Base-by-base conservation (phyloP, 2,113 vertebrate genomes). In the Nothobranchius kuhntae region DNA sequence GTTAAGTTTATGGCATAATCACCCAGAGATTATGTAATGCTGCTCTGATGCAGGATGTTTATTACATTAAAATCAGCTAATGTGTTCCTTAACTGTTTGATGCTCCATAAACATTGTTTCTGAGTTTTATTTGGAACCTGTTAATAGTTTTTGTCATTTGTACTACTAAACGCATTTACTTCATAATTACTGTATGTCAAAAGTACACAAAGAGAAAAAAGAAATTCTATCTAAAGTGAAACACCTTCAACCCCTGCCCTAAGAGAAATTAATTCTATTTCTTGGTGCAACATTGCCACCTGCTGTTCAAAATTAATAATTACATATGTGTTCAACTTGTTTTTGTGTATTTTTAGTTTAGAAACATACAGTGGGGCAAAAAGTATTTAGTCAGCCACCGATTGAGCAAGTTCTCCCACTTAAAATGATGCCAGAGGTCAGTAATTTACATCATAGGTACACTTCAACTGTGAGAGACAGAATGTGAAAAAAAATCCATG, bases 221-320 rank as follows among this genome's bases (percentile, higher is more conserved):
- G 15, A 13, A 2, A 45, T 12, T 48, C 9, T 5, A 1, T n/a
- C n/a, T 35, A 9, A 30, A 61, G 38, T 53, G 4, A 54, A 3
- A 26, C 4, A 1, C 26, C 3, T 13, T 35, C 0, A 53, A 8
- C 9, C 21, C 7, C 35, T 51, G 13, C 10, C 36, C 8, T 11
- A 30, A 30, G 3, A 26, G 4, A 0, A 13, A n/a, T 2, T 9
- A 11, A 3, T 4, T n/a, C 3, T 63, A 26, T 65, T 67, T 6
- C n/a, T 55, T 81, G 44, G 68, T 83, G 45, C 63, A 67, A 54
- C 68, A 83, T 5, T 77, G 84, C 77, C 87, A 88, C 74, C 88
- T 91, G 71, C 84, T 85, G 90, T 80, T 68, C 0, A 42, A n/a
- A 53, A 7, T 0, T 0, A 38, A 4, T 40, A 24, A 77, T 65